phyloP scores from a whole-genome alignment of 2,797 vertebrate species.

The Lutjanus argentimaculatus region DNA sequence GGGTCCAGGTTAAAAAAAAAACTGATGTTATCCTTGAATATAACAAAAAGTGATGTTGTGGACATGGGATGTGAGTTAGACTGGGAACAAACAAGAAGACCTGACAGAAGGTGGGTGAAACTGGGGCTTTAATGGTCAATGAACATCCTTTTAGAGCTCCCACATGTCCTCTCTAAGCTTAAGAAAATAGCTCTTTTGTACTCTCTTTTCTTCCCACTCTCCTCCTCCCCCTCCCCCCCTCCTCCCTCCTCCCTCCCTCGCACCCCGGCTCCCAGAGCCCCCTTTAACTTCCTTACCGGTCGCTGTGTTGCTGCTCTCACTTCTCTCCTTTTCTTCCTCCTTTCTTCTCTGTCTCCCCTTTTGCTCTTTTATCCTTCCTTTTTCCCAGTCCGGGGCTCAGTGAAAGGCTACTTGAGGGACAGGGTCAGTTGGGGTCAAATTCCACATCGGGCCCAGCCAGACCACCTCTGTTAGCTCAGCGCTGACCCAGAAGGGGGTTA shows the following conservation, averaged over 20 bases:
- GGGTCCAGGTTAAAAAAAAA: too few relatives aligned
- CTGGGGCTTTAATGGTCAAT: slow-evolving; percentile 30
- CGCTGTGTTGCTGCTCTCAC: slow-evolving; percentile 67
- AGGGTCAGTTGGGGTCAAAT: slow-evolving; percentile 83
- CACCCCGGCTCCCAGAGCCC: slow-evolving; percentile 42
- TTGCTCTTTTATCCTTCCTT: slow-evolving; percentile 71
- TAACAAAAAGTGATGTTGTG: not conserved
- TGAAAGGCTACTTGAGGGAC: slow-evolving; percentile 74
- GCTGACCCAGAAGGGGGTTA: slow-evolving; percentile 66
- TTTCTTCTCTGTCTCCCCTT: slow-evolving; percentile 57
- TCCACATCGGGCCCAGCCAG: slow-evolving; percentile 78
- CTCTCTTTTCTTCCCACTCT: slow-evolving; percentile 49
- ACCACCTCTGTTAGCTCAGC: slow-evolving; percentile 58
- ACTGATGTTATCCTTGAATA: not conserved
- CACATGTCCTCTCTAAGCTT: slow-evolving; percentile 58
- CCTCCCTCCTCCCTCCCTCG: slow-evolving; percentile 19
- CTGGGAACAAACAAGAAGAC: not conserved
- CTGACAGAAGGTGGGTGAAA: slow-evolving; percentile 32
- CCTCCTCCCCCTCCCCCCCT: slow-evolving; percentile 25
- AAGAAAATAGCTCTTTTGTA: slow-evolving; percentile 76
- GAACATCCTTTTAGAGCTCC: slow-evolving; percentile 47
- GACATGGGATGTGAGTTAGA: not conserved
- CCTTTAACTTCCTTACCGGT: slow-evolving; percentile 80
- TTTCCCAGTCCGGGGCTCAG: slow-evolving; percentile 66
- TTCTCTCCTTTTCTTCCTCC: slow-evolving; percentile 58